Evolutionary conservation across 1,140 invertebrate genomes (phyloP).

Genomic region (Papilio xuthus): DNA sequence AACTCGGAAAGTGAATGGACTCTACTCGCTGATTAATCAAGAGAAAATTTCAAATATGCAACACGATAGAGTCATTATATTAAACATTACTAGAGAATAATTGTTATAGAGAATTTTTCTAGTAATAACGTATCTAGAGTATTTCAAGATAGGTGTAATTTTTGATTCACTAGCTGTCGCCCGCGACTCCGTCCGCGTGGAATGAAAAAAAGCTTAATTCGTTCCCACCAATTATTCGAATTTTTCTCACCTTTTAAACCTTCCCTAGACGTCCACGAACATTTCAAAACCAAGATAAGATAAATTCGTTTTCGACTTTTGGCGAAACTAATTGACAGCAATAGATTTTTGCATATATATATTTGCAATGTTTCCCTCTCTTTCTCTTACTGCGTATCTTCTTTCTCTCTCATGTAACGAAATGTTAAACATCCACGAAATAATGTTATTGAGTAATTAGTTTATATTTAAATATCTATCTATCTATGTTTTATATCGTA

Average conservation of each 20-base stretch:
- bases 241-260: too few relatives aligned
- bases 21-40: slow-evolving; percentile 21
- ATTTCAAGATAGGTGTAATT: background rate
- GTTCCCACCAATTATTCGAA: too few relatives aligned
- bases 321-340: too few relatives aligned
- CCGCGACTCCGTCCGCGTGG: too few relatives aligned
- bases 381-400: background rate
- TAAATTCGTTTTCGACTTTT: too few relatives aligned
- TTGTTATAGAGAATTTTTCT: background rate
- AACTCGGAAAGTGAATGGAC: slow-evolving; percentile 35
- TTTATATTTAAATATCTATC: too few relatives aligned
- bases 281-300: too few relatives aligned
- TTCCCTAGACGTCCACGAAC: too few relatives aligned
- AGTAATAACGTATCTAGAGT: background rate
- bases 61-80: background rate
- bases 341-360: too few relatives aligned
- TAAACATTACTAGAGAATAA: background rate
- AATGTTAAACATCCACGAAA: background rate
- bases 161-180: background rate
- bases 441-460: too few relatives aligned
- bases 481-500: background rate
- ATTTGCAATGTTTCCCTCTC: background rate
- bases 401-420: background rate
- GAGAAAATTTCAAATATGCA: slow-evolving; percentile 30
- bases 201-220: too few relatives aligned